phyloP scores from a whole-genome alignment of 2,113 vertebrate species.

The Vulpes ferrilata region DNA sequence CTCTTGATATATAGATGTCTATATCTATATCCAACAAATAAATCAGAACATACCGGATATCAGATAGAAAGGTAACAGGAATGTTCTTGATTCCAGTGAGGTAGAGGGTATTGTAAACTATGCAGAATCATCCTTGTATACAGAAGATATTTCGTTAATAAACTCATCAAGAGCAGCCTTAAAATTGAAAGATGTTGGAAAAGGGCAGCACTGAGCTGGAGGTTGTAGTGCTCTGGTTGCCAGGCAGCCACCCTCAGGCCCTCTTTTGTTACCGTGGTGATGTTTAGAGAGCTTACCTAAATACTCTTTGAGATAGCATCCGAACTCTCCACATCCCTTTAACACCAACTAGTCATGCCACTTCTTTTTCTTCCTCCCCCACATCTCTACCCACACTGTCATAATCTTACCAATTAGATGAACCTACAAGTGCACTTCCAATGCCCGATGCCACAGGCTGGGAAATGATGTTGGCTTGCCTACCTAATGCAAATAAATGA shows the following conservation, averaged over 20 bases:
- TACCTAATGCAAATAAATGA: background rate
- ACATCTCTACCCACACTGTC: constrained; percentile 31
- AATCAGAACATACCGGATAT: background rate
- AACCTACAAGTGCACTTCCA: constrained; percentile 15
- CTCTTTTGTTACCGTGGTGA: constrained; percentile 67
- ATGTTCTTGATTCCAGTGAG: constrained; percentile 18
- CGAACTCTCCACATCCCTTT: constrained; percentile 55
- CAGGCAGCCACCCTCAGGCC: constrained; percentile 60
- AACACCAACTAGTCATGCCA: constrained; percentile 40
- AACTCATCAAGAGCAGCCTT: constrained; percentile 46
- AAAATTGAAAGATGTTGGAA: constrained; percentile 53
- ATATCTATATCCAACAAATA: background rate
- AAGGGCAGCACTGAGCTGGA: constrained; percentile 38
- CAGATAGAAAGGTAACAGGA: constrained; percentile 16
- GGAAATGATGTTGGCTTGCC: background rate
- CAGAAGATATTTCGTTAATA: constrained; percentile 62
- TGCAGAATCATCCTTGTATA: constrained; percentile 17
- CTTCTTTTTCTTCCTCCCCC: constrained; percentile 30
- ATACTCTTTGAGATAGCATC: constrained; percentile 63
- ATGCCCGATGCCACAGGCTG: background rate
- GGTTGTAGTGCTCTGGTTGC: constrained; percentile 58
- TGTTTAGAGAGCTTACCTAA: constrained; percentile 60
- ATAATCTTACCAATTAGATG: constrained; percentile 39
- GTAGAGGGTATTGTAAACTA: background rate
- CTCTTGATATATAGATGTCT: background rate